Evolutionary conservation across 2,888 invertebrate genomes (phyloP).

Genomic region (Acholoe squamosa): DNA sequence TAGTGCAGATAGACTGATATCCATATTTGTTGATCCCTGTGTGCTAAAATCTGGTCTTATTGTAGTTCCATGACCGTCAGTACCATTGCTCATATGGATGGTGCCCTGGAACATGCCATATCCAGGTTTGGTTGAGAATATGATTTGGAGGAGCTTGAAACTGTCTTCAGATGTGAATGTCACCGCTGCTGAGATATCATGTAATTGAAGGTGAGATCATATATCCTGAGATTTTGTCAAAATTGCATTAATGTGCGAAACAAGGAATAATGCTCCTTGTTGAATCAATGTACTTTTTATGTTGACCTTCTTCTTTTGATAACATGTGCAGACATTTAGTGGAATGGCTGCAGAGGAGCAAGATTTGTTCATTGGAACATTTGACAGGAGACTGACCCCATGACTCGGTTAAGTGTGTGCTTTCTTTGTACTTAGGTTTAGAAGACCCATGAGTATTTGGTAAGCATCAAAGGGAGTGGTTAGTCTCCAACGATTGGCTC

Average conservation of each 20-base stretch:
- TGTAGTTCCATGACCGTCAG: background rate
- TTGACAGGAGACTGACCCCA: background rate
- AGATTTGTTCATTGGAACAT: background rate
- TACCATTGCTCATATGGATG: background rate
- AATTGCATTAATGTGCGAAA: background rate
- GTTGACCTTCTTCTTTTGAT: background rate
- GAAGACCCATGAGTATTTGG: background rate
- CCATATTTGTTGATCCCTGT: constrained; percentile 35
- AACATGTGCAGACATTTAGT: background rate
- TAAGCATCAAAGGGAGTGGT: constrained; percentile 23
- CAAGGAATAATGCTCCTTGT: background rate
- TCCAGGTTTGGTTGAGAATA: background rate
- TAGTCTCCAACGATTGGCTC: background rate
- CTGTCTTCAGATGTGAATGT: background rate
- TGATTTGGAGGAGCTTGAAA: background rate
- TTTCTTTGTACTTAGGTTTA: background rate
- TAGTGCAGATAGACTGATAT: background rate
- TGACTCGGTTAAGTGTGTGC: background rate
- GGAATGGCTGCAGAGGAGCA: background rate
- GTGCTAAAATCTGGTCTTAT: background rate
- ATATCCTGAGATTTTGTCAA: background rate
- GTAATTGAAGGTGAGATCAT: background rate
- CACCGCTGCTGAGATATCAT: background rate
- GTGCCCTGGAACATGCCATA: constrained; percentile 2
- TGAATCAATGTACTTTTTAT: background rate